phyloP scores from a whole-genome alignment of 2,113 vertebrate genomes.

The Erinaceus europaeus region DNA sequence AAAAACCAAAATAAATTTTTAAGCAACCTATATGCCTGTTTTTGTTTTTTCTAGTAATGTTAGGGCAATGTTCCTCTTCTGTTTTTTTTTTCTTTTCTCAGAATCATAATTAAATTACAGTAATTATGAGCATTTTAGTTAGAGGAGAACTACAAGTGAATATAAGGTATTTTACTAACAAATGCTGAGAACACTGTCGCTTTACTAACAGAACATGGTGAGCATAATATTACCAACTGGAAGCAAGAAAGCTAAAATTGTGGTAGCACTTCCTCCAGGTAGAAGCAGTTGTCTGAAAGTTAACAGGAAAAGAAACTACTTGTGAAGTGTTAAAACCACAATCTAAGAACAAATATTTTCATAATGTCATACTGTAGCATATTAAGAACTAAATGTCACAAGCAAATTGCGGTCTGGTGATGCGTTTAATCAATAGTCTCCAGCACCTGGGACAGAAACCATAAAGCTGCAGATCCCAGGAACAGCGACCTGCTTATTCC shows the following conservation, averaged over 20 bases:
- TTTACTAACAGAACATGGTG: conserved; percentile 24
- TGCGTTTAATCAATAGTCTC: conserved; percentile 31
- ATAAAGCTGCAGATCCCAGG: background rate
- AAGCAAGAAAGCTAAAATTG: conserved; percentile 55
- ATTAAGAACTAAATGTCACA: background rate
- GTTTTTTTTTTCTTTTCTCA: conserved; percentile 13
- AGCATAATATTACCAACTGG: conserved; percentile 33
- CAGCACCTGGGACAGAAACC: background rate
- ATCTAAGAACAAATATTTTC: background rate
- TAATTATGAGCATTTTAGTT: conserved; percentile 41
- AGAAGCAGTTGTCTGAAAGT: conserved; percentile 36
- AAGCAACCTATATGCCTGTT: conserved; percentile 14
- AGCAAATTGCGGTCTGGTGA: background rate
- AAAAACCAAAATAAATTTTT: conserved; percentile 37
- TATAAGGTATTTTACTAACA: no score
- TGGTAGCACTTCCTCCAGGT: conserved; percentile 47
- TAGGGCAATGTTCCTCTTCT: background rate
- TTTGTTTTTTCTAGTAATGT: background rate
- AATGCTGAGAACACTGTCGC: no score
- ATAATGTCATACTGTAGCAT: background rate
- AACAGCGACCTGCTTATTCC: background rate
- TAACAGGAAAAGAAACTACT: conserved; percentile 64
- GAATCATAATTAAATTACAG: conserved; percentile 24
- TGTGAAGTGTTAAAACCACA: conserved; percentile 63
- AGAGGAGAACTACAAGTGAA: conserved; percentile 25